Base-by-base conservation (phyloP, 1,140 invertebrate genomes). In the Dysdera silvatica region DNA sequence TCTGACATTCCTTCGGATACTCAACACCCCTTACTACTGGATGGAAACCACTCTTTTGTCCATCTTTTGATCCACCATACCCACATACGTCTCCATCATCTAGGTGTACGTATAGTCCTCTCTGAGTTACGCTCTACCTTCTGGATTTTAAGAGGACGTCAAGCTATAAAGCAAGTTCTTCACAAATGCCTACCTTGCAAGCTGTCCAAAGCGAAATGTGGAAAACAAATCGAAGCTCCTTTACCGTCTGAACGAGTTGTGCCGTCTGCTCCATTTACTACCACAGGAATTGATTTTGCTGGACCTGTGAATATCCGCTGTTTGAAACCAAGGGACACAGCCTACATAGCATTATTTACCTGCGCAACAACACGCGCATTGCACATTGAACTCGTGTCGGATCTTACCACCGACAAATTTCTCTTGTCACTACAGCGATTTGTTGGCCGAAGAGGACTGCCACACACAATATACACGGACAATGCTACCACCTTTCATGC, bases 171-270 rank as follows among this genome's bases (percentile, higher is more conserved):
- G 18, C 14, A 14, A 24, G 29, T 56, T n/a, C 26, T 56, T 7
- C 18, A 35, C 35, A 6, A 23, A 23, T 56, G 54, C 32, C 28
- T 56, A 23, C 16, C 32, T 20, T 63, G 28, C 24, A 35, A 35
- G 29, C 20, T 14, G 53, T 20, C 35, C 29, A 40, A 35, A 49
- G 32, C 31, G 45, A 26, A n/a, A 12, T 14, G 26, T n/a, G 41
- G 20, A 20, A 20, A 28, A 16, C 32, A 64, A 56, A 49, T 37
- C 53, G 31, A 62, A 35, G 49, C 33, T 14, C 43, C 54, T 43
- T 23, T 45, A 24, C 32, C 54, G 10, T 29, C 2, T 31, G 54
- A 56, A 4, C 4, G 32, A 24, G 10, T 37, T 1, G 26, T 35
- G 14, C 26, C 41, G 10, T 1, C 23, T 18, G 2, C 14, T 6